Evolutionary conservation across 53 echinoderm and acorn worm species (phyloP).

Genomic region (Paracentrotus lividus): DNA sequence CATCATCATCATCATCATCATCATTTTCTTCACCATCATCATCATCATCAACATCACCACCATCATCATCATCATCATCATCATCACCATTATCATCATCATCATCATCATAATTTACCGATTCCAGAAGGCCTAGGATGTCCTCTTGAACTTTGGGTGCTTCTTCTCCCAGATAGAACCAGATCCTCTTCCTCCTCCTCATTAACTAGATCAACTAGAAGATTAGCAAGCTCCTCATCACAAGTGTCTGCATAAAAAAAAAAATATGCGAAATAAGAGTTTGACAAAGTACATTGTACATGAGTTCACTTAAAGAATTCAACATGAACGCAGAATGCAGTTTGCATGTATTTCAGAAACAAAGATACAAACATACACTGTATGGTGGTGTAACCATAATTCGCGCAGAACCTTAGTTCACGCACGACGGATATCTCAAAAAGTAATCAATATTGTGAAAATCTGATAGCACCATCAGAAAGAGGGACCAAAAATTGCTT

Average conservation of each 20-base stretch:
- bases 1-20: conserved; percentile 51
- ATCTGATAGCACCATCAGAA: too few relatives aligned
- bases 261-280: neutral
- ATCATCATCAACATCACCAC: conserved; percentile 29
- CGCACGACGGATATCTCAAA: too few relatives aligned
- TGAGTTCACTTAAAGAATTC: too few relatives aligned
- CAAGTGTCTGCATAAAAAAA: conserved; percentile 32
- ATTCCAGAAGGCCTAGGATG: conserved; percentile 47
- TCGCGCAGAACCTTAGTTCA: too few relatives aligned
- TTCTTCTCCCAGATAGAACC: conserved; percentile 55
- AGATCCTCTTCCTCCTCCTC: conserved; percentile 58
- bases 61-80: conserved; percentile 48
- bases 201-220: conserved; percentile 59
- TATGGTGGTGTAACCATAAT: too few relatives aligned
- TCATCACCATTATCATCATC: conserved; percentile 45
- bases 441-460: too few relatives aligned
- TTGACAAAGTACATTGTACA: too few relatives aligned
- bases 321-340: too few relatives aligned
- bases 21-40: conserved; percentile 43
- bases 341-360: too few relatives aligned
- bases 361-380: too few relatives aligned
- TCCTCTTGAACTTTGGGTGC: conserved; percentile 39
- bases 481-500: too few relatives aligned
- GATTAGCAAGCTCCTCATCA: conserved; percentile 67
- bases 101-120: conserved; percentile 50